phyloP scores from a whole-genome alignment of 2,113 vertebrate genomes.

The Platanista minor region DNA sequence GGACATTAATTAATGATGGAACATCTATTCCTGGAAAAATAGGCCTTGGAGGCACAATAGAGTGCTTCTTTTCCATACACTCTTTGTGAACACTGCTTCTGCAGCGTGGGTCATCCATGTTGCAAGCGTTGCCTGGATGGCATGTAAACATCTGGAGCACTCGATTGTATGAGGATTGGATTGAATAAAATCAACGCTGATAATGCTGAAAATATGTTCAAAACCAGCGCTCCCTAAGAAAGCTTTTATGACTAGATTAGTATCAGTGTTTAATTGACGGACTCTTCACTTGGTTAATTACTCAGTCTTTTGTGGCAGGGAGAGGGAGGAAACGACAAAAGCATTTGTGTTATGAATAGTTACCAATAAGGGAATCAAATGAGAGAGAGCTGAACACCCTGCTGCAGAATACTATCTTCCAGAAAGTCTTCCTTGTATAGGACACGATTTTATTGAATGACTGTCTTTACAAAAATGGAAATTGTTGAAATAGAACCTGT shows the following conservation, averaged over 20 bases:
- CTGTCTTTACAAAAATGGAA: conserved; percentile 74
- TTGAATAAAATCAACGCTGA: conserved; percentile 81
- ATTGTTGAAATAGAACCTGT: conserved; percentile 36
- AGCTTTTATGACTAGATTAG: conserved; percentile 88
- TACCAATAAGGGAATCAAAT: conserved; percentile 83
- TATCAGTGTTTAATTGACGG: conserved; percentile 89
- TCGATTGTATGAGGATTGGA: conserved; percentile 84
- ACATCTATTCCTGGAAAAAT: conserved; percentile 77
- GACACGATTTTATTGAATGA: conserved; percentile 70
- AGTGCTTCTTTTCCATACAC: conserved; percentile 74
- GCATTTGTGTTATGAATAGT: conserved; percentile 84
- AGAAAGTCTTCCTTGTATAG: conserved; percentile 62
- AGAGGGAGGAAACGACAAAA: conserved; percentile 79
- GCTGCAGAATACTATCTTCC: conserved; percentile 52
- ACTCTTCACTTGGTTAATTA: conserved; percentile 89
- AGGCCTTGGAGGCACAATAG: conserved; percentile 81
- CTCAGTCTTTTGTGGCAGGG: conserved; percentile 77
- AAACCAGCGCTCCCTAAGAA: conserved; percentile 80
- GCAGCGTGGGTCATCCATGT: conserved; percentile 71
- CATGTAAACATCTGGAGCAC: conserved; percentile 84
- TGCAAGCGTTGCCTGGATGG: conserved; percentile 80
- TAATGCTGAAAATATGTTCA: conserved; percentile 82
- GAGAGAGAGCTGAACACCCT: conserved; percentile 65
- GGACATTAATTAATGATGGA: conserved; percentile 83
- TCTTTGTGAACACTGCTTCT: conserved; percentile 79